Evolutionary conservation across 2,888 invertebrate genomes (phyloP).

Genomic region (Thelaira solivaga): DNA sequence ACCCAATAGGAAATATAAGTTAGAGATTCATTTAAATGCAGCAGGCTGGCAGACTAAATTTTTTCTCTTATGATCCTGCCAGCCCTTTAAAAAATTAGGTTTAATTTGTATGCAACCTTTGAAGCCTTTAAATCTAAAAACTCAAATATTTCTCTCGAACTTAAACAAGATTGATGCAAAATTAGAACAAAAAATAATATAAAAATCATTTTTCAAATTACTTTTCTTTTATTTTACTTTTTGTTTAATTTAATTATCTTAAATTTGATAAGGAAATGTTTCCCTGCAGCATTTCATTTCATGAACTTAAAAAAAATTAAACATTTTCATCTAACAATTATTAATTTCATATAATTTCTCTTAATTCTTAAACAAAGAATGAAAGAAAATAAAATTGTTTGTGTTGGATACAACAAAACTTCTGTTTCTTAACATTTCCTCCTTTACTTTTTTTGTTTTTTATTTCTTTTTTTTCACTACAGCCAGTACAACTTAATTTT

Average conservation of each 20-base stretch:
- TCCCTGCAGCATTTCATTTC: neutral
- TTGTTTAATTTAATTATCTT: neutral
- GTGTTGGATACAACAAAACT: neutral
- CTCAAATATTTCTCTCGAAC: too few species aligned
- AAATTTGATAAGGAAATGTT: too few species aligned
- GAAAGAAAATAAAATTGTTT: neutral
- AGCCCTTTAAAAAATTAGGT: too few species aligned
- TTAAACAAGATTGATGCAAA: too few species aligned
- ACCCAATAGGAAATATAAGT: constrained; percentile 20
- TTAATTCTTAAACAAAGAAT: neutral
- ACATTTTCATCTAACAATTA: neutral
- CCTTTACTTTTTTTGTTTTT: neutral
- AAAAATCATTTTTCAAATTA: too few species aligned
- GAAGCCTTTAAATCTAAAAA: too few species aligned
- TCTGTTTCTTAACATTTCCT: neutral
- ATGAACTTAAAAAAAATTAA: neutral
- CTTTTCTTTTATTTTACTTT: too few species aligned
- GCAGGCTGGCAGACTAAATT: too few species aligned
- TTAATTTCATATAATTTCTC: neutral
- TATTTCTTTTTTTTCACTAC: neutral
- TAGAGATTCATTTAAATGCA: too few species aligned
- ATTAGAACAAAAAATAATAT: too few species aligned
- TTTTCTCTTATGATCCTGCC: too few species aligned
- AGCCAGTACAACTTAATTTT: constrained; percentile 66
- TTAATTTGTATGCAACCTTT: too few species aligned